Conservation (phyloP, 2,113 vertebrate genomes). For the Pterophyllum scalare region DNA sequence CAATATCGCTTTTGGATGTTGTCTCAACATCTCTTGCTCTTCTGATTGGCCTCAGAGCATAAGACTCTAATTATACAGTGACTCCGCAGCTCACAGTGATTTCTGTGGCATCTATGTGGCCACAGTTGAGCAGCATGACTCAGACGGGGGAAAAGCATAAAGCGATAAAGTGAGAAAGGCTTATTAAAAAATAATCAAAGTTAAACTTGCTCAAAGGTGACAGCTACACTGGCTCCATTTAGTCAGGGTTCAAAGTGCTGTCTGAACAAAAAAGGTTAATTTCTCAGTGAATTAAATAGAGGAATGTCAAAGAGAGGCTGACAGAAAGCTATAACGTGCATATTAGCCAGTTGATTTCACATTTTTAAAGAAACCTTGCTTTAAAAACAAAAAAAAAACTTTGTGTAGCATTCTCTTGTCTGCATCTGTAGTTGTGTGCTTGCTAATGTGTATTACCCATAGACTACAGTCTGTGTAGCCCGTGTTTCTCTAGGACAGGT, state of each 20-base stretch:
- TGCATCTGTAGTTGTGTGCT: not conserved
- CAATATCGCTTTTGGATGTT: not conserved
- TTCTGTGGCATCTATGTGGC: not conserved
- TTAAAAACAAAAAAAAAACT: not conserved
- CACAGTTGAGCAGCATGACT: constrained; percentile 5
- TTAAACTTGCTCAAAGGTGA: constrained; percentile 27
- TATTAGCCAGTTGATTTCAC: not conserved
- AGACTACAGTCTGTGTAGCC: not conserved
- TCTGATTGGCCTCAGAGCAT: not conserved
- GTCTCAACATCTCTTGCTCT: not conserved
- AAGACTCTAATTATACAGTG: not conserved
- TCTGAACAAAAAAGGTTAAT: constrained; percentile 12
- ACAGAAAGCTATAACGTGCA: constrained; percentile 1
- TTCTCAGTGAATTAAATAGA: constrained; percentile 5
- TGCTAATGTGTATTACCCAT: not conserved
- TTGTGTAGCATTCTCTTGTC: not conserved
- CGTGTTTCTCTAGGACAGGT: not conserved
- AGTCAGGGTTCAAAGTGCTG: constrained; percentile 15
- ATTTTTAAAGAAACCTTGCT: not conserved
- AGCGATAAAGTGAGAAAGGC: not conserved
- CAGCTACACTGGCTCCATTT: constrained; percentile 14
- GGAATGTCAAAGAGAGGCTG: not conserved
- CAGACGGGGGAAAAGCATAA: not conserved
- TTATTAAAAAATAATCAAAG: constrained; percentile 28
- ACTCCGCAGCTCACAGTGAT: not conserved